Evolutionary conservation across 2,888 invertebrate genomes (phyloP).

Genomic region (Criorhina ranunculi): DNA sequence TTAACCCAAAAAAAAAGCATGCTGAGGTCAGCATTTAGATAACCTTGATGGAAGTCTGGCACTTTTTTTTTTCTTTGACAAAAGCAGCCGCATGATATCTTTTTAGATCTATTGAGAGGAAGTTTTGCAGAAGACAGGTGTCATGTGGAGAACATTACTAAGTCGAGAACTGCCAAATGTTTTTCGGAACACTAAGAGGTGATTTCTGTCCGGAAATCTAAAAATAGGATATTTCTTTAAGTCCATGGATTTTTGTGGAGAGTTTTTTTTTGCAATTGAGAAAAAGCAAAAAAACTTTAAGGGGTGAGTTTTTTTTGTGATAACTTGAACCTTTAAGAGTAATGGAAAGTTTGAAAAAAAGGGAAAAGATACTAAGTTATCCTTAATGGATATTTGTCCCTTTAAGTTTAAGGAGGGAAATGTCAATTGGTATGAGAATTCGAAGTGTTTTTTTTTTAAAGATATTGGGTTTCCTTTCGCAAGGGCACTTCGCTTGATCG

Average conservation of each 20-base stretch:
- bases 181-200: background rate
- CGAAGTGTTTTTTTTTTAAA: background rate
- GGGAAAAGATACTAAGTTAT: conserved; percentile 1
- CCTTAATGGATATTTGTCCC: conserved; percentile 1
- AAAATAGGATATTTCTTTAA: background rate
- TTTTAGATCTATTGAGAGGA: conserved; percentile 1
- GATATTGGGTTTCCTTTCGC: too few species aligned
- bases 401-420: background rate
- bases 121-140: conserved; percentile 12
- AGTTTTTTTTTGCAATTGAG: conserved; percentile 1
- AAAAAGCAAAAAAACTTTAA: background rate
- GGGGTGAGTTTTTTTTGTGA: background rate
- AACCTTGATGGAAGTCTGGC: conserved; percentile 22
- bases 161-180: conserved; percentile 17
- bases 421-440: background rate
- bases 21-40: conserved; percentile 13
- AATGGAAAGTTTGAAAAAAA: background rate
- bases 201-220: conserved; percentile 6
- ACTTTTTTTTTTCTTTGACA: background rate
- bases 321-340: conserved; percentile 1
- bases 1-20: conserved; percentile 10
- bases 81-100: conserved; percentile 3
- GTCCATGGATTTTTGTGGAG: background rate
- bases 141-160: conserved; percentile 14
- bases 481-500: too few species aligned